These are phyloP conservation scores for Hedya salicella DNA, from an alignment of 2,888 invertebrate genomes.

Conservation along the genomic window DNA sequence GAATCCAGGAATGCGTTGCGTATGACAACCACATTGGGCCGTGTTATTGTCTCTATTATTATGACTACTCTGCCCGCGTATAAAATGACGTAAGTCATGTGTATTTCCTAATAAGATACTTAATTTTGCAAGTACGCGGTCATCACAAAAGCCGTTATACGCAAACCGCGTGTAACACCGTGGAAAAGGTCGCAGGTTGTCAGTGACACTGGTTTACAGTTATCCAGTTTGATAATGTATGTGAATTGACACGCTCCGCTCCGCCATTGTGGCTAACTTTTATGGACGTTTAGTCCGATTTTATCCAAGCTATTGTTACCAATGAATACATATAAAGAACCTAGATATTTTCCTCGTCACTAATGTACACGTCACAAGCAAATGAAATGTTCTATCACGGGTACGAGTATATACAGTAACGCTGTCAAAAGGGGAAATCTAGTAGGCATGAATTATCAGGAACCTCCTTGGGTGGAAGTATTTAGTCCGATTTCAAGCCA, in stretches of 20 bases:
- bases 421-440: background rate
- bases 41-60: conserved; percentile 44
- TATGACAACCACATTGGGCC: conserved; percentile 46
- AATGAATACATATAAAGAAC: background rate
- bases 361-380: too few relatives aligned
- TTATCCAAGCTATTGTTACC: background rate
- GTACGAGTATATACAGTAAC: too few relatives aligned
- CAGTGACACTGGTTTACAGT: conserved; percentile 60
- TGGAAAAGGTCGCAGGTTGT: conserved; percentile 53
- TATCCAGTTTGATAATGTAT: conserved; percentile 55
- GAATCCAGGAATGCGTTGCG: conserved; percentile 54
- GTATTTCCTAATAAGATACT: background rate
- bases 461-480: conserved; percentile 3
- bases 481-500: conserved; percentile 35
- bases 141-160: conserved; percentile 47
- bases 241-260: conserved; percentile 47
- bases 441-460: background rate
- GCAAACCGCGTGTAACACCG: conserved; percentile 47
- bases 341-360: too few relatives aligned
- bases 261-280: conserved; percentile 39
- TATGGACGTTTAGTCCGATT: background rate
- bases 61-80: conserved; percentile 25
- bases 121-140: conserved; percentile 5
- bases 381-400: too few relatives aligned
- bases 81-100: background rate